These are phyloP conservation scores for Perca flavescens DNA, from an alignment of 2,113 vertebrate genomes.

Conservation along the genomic window DNA sequence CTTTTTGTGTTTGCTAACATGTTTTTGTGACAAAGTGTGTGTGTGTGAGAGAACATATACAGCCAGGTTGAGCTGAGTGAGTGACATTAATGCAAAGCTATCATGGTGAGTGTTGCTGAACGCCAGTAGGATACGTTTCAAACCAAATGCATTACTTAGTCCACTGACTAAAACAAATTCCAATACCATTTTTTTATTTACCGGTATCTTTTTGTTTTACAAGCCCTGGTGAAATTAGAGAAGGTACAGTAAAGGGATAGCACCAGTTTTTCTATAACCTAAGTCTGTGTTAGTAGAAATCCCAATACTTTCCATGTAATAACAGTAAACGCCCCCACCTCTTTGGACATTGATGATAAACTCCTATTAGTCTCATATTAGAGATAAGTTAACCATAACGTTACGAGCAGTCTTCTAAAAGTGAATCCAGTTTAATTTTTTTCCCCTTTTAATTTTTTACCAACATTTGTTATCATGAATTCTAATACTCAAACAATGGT, in stretches of 20 bases:
- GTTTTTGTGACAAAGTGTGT: constrained; percentile 31
- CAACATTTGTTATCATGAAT: not conserved
- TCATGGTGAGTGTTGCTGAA: constrained; percentile 67
- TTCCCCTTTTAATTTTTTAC: not conserved
- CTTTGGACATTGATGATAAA: not conserved
- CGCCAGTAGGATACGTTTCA: constrained; percentile 58
- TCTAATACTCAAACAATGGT: not conserved
- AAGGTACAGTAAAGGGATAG: not conserved
- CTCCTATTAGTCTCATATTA: not conserved
- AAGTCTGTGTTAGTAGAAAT: not conserved
- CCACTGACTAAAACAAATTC: constrained; percentile 38
- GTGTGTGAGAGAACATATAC: too few relatives aligned
- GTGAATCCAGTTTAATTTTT: not conserved
- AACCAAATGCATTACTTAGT: constrained; percentile 50
- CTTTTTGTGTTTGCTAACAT: constrained; percentile 40
- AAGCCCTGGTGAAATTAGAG: not conserved
- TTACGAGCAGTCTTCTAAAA: not conserved
- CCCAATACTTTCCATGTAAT: not conserved
- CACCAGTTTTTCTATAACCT: too few relatives aligned
- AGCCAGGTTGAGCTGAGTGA: constrained; percentile 44
- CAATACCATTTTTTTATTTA: constrained; percentile 11
- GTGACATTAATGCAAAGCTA: constrained; percentile 76
- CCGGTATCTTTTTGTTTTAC: not conserved
- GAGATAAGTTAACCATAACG: not conserved
- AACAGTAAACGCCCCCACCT: not conserved